Evolutionary conservation across 2,888 invertebrate species (phyloP), one percentile per base, ranked within the genome.

Genomic region (Julus scanicus): DNA sequence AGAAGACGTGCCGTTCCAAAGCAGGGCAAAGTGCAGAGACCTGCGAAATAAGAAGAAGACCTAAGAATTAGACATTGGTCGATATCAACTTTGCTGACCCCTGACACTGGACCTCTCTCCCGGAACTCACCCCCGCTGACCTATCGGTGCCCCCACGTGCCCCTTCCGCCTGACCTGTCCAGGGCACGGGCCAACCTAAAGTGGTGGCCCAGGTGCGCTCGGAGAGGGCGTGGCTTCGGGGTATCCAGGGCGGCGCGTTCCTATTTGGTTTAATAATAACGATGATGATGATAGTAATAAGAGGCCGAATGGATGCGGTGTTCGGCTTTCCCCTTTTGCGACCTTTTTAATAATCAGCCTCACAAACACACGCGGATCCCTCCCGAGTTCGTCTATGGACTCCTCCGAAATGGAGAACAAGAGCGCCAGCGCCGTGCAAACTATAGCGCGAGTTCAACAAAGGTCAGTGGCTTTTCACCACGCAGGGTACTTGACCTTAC

Each of bases 391-490:
- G 44, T n/a, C 6, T 8, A 84, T 84, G 84, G 84, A 84, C 84
- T 84, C 84, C 4, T 39, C 84, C 84, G 40, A 37, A n/a, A 6
- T 63, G 63, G 63, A n/a, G 63, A 63, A 63, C 29, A 63, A 63
- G 63, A 63, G 44, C 84, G 86, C 53, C 48, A 86, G 53, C 53
- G n/a, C 29, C 87, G 63, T 20, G 37, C 29, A 57, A 29, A 57
- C 63, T 87, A 84, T 84, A 84, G 44, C 84, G 39, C 44, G 71
- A 87, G 87, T 63, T 87, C 87, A 87, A 87, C 53, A 39, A 63
- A 87, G 87, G 87, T 87, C 87, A 87, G 57, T 87, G 87, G 57
- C 87, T 87, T 87, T 87, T 49, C 63, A 87, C 53, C 87, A 87
- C 87, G 37, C 87, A 87, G 53, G 87, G 87, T 87, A 57, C 63